A percentile compares a stretch with the other conserved stretches of the same genome.
These are phyloP conservation scores for Aplysina aerophoba DNA, from an alignment of 37 sponge, comb jelly and placozoan species.

Conservation along the genomic window DNA sequence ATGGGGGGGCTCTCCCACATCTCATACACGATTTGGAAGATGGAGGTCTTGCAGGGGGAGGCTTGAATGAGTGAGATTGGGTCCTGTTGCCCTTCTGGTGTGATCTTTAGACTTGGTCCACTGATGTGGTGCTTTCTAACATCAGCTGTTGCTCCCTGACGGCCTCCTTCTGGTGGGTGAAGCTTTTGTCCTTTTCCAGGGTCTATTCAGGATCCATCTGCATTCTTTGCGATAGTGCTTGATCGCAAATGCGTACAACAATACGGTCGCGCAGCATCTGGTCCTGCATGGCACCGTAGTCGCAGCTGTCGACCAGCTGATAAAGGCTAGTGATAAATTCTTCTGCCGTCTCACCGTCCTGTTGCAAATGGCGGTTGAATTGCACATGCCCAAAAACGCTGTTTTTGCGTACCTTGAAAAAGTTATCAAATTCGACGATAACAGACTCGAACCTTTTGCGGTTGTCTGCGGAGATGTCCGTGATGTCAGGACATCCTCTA, in stretches of 20 bases:
- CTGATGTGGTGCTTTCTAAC: slow-evolving; percentile 9
- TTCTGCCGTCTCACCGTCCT: too few species aligned
- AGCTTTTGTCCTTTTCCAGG: neutral
- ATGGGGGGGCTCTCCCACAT: slow-evolving; percentile 4
- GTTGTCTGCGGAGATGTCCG: too few species aligned
- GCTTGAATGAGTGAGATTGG: neutral
- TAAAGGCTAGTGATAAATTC: too few species aligned
- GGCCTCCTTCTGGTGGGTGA: neutral
- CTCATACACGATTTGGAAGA: neutral
- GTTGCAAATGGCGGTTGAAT: too few species aligned
- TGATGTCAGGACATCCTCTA: too few species aligned
- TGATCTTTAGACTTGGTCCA: neutral
- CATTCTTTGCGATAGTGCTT: neutral
- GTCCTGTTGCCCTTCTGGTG: neutral
- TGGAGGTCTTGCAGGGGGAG: neutral
- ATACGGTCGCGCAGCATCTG: too few species aligned
- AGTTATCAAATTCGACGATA: too few species aligned
- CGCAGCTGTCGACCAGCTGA: too few species aligned
- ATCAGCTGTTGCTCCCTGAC: neutral
- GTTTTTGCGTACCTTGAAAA: too few species aligned
- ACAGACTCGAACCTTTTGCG: too few species aligned
- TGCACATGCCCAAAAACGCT: too few species aligned
- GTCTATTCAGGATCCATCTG: neutral
- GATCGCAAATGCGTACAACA: neutral
- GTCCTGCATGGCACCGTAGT: too few species aligned